phyloP scores from a whole-genome alignment of 2,888 invertebrate species.

The Hyposoter didymator region DNA sequence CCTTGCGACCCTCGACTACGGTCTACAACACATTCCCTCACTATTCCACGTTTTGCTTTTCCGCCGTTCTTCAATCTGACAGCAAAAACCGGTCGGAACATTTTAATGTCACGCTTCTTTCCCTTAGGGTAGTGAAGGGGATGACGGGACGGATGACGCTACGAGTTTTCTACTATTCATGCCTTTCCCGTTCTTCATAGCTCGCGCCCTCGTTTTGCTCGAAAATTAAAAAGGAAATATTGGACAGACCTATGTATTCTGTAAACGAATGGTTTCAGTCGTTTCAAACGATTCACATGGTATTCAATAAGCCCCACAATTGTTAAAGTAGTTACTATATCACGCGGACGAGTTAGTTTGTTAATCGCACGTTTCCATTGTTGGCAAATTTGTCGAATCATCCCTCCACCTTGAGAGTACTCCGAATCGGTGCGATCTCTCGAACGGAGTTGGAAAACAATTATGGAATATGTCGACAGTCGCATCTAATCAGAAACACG shows the following conservation, averaged over 20 bases:
- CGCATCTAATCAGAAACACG: too few species aligned
- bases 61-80: background rate
- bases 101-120: conserved; percentile 67
- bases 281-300: background rate
- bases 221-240: conserved; percentile 6
- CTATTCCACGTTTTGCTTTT: conserved; percentile 49
- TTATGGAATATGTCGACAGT: too few species aligned
- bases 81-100: conserved; percentile 43
- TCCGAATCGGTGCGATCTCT: too few species aligned
- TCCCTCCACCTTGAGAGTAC: too few species aligned
- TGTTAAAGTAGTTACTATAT: background rate
- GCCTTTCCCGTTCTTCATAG: conserved; percentile 31
- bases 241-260: background rate
- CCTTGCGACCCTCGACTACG: conserved; percentile 24
- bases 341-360: too few species aligned
- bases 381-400: too few species aligned
- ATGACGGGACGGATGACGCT: conserved; percentile 57
- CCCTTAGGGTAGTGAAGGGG: conserved; percentile 41
- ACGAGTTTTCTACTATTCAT: conserved; percentile 20
- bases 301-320: background rate
- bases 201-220: conserved; percentile 2
- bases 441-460: too few species aligned
- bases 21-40: conserved; percentile 28
- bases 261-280: background rate
- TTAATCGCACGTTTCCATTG: too few species aligned